Percentiles rank a stretch among this genome's conserved stretches.
Evolutionary conservation across 2,113 vertebrate species (phyloP).

Genomic region (Misgurnus mizolepis): DNA sequence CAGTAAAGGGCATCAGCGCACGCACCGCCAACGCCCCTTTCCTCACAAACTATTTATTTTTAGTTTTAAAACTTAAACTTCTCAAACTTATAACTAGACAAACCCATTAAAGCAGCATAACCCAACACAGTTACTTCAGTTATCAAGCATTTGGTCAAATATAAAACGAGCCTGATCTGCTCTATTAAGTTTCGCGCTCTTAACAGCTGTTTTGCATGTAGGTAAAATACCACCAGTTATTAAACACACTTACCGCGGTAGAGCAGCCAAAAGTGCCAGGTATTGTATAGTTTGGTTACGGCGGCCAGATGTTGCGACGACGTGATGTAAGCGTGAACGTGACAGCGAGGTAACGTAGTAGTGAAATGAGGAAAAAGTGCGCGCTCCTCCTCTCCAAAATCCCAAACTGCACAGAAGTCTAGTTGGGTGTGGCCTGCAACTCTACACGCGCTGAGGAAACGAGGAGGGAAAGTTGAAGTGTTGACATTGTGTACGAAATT

Average conservation of each 20-base stretch:
- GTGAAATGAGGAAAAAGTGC: constrained; percentile 31
- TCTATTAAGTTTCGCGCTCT: not conserved
- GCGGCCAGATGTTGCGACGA: constrained; percentile 38
- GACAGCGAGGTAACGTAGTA: constrained; percentile 52
- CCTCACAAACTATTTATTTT: not conserved
- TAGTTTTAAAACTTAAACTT: not conserved
- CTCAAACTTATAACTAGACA: not conserved
- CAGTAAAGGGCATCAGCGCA: not conserved
- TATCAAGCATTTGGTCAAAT: not conserved
- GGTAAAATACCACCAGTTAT: not conserved
- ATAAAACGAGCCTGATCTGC: not conserved
- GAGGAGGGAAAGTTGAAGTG: constrained; percentile 27
- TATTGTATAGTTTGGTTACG: not conserved
- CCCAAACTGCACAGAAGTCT: constrained; percentile 20
- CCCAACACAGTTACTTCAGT: not conserved
- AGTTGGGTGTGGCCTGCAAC: constrained; percentile 66
- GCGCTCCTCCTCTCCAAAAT: constrained; percentile 48
- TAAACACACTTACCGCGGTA: constrained; percentile 24
- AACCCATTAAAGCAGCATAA: not conserved
- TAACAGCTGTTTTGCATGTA: not conserved
- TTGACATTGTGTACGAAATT: constrained; percentile 6
- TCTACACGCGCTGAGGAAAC: constrained; percentile 38
- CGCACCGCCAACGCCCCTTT: constrained; percentile 26
- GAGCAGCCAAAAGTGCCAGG: not conserved
- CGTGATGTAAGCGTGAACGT: constrained; percentile 49